Base-by-base conservation (phyloP, 1,140 invertebrate species). In the Sinella curviseta region DNA sequence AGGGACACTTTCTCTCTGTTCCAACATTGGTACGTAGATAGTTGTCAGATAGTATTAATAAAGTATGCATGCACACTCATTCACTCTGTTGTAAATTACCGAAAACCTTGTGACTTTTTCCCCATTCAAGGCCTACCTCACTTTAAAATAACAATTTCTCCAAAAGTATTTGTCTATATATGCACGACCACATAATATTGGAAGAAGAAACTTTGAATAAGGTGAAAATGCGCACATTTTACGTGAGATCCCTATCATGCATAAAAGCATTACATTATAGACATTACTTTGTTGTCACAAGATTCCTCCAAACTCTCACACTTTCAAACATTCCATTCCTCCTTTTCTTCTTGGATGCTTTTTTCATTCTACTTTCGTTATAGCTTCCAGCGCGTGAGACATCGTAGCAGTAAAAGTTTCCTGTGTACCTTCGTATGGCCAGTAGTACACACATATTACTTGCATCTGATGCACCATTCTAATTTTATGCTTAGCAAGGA, bases 401-500 rank as follows among this genome's bases (percentile, higher is more conserved):
- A 20, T 48, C 8, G 20, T 8, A 20, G 39, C 39, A 48, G 39
- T 48, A 48, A 48, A 48, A 48, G 20, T 48, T 48, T 48, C 39
- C 39, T 48, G 20, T 48, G n/a, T n/a, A n/a, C n/a, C n/a, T n/a
- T 48, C 17, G 39, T n/a, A 26, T 60, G 57, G 12, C 3, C 12
- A 60, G 57, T 60, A n/a, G 57, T 12, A 60, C 12, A 60, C 24
- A 17, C 28, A 33, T 70, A 70, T 70, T 70, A 70, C 8, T 8
- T 70, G 65, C 65, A 70, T 70, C 65, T 70, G 65, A 70, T 70
- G 65, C 65, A 70, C 26, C 3, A 31, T 70, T 70, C 26, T 65
- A 65, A 65, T 65, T 65, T 65, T 65, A 65, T 65, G 57, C 16
- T 65, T 8, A 65, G 16, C 8, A 65, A 26, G 4, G 24, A 65